These are phyloP conservation scores for Xestia xanthographa DNA, from an alignment of 2,888 invertebrate species.

Conservation along the genomic window DNA sequence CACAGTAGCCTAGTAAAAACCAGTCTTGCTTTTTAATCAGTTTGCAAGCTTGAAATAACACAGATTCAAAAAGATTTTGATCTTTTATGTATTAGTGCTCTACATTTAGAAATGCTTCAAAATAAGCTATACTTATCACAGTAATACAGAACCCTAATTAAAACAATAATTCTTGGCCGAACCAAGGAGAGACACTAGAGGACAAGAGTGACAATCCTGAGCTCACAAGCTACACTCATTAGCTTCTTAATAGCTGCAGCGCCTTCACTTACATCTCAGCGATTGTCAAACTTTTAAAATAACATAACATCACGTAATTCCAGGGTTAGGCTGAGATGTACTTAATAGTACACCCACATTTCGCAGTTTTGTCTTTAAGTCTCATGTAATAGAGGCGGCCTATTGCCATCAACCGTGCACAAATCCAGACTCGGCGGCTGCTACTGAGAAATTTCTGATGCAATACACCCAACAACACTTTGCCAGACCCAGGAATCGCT, in stretches of 20 bases:
- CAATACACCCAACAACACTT: too few relatives aligned
- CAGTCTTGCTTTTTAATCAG: background rate
- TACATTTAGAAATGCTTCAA: background rate
- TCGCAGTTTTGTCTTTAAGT: too few relatives aligned
- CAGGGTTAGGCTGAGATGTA: too few relatives aligned
- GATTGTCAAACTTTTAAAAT: slow-evolving; percentile 43
- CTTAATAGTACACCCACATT: too few relatives aligned
- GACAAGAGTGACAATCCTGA: slow-evolving; percentile 46
- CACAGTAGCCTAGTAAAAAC: background rate
- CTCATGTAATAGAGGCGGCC: too few relatives aligned
- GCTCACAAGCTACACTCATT: slow-evolving; percentile 59
- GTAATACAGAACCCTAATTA: background rate
- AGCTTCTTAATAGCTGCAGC: slow-evolving; percentile 62
- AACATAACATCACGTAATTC: too few relatives aligned
- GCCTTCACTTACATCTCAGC: slow-evolving; percentile 40
- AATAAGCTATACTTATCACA: too few relatives aligned
- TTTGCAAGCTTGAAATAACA: background rate
- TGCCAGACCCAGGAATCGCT: too few relatives aligned
- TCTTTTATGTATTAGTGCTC: background rate
- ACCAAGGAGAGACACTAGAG: background rate
- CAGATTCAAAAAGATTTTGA: background rate
- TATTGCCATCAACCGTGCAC: too few relatives aligned
- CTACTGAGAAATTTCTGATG: too few relatives aligned
- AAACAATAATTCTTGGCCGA: background rate
- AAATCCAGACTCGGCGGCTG: too few relatives aligned